Base-by-base conservation (phyloP, 2,888 invertebrate genomes). In the Tromatobia lineatoria region DNA sequence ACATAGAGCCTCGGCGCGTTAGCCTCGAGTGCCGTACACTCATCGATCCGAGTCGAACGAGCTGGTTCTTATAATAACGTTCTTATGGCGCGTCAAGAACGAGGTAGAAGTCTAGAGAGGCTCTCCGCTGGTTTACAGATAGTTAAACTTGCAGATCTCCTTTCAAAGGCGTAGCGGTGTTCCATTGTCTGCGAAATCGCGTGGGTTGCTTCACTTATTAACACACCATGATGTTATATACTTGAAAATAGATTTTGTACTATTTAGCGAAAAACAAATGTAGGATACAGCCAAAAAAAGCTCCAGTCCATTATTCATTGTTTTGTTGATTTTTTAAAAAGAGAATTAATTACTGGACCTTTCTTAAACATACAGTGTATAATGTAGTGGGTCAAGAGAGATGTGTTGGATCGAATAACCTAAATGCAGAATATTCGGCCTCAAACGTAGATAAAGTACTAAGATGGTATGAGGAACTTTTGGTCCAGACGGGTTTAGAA, bases 21-120 rank as follows among this genome's bases (percentile, higher is more conserved):
- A 75, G 64, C 34, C 64, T 64, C 75, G 64, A 75, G 75, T 75
- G 47, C 64, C 61, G 64, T 64, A 52, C 61, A 64, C 50, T 75
- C 75, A 75, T 75, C 75, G 75, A 75, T 75, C 75, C 64, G 75
- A 75, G 75, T 75, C 75, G 75, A 50, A 50, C 47, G 47, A 74
- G 74, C 61, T 74, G 50, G 64, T 64, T 75, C 45, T 64, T 38
- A 38, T 64, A 38, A 38, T 52, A 75, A 61, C 47, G 64, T 74
- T 34, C 61, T 29, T 20, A 47, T 7, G 18, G 61, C 59, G 18
- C 29, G 61, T 34, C 15, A 64, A 64, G 47, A 74, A 34, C 52
- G 45, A 67, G 61, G 61, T 74, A 29, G 20, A 74, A 74, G 18
- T 18, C 52, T 18, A 54, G 18, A 38, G 52, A 34, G 70, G 13